Evolutionary conservation across 2,113 vertebrate genomes (phyloP), one percentile per base, ranked within the genome.

Genomic region (Pedetes capensis): DNA sequence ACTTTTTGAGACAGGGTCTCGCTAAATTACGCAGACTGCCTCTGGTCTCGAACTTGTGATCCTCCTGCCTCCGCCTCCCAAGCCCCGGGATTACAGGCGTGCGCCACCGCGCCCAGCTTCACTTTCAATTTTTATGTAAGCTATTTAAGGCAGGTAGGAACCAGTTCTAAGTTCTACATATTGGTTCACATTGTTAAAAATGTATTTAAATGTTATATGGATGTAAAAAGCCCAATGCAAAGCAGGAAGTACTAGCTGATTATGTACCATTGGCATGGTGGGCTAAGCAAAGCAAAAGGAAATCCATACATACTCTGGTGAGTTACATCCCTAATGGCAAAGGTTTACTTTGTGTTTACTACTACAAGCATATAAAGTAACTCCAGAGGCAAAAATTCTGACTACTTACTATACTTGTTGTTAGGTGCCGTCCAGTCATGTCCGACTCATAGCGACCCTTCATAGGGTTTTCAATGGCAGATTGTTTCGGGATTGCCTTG

Each of bases 211-310:
- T 78, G 63, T 78, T 42, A 76, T 14, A 47, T 34, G 51, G 23
- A 91, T 80, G 23, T 5, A 63, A 42, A 94, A 95, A 91, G 23
- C 17, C 37, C 57, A 82, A 59, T 79, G 81, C 57, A 72, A 93
- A 96, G 55, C 42, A 93, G 81, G 42, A 94, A 91, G 51, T 84
- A 49, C 51, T 57, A 80, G 79, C 23, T 93, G 72, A 49, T 27
- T 85, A 20, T 59, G 14, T 39, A 81, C 39, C 81, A 82, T 88
- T 47, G 81, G 4, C 10, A 89, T 47, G 10, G 55, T 42, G n/a
- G 4, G 29, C 55, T 49, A 64, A 84, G 34, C 42, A 79, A 79
- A 82, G 80, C 59, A 57, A 42, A 42, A 6, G 13, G 72, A 80
- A 72, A 68, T 64, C 63, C 39, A n/a, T 37, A 29, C 11, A 13